phyloP scores from a whole-genome alignment of 2,888 invertebrate species.

The Agrotis segetum region DNA sequence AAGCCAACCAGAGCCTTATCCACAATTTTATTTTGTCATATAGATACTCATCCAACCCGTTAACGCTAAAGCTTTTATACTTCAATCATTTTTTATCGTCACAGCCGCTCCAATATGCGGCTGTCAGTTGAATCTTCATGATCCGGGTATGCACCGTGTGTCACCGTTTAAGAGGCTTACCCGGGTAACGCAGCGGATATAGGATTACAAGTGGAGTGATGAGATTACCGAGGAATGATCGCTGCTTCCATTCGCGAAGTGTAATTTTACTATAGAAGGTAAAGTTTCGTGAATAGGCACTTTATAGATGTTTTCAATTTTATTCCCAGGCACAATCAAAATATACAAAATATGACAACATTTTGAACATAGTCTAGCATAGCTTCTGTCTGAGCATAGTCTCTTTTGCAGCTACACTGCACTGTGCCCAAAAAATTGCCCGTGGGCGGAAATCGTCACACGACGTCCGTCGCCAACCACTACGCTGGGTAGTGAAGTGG shows the following conservation, averaged over 20 bases:
- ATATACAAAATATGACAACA: no score
- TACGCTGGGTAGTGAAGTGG: no score
- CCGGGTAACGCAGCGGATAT: conserved; percentile 33
- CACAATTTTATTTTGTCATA: no score
- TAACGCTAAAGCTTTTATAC: background rate
- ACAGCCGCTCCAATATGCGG: conserved; percentile 35
- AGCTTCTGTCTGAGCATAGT: no score
- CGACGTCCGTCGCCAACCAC: no score
- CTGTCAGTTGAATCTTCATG: conserved; percentile 34
- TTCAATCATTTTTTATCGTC: background rate
- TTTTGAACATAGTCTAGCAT: no score
- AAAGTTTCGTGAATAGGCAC: background rate
- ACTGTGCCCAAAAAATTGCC: no score
- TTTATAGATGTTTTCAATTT: background rate
- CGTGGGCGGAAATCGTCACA: no score
- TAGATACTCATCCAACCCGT: no score
- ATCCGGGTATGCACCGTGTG: conserved; percentile 50
- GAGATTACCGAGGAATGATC: conserved; percentile 43
- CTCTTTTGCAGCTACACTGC: no score
- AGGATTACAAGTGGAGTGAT: conserved; percentile 48
- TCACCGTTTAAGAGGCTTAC: conserved; percentile 50
- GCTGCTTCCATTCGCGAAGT: background rate
- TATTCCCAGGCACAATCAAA: no score
- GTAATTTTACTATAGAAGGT: conserved; percentile 2
- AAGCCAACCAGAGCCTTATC: no score